Conservation (phyloP, 2,888 invertebrate genomes). For the Acronicta leporina region DNA sequence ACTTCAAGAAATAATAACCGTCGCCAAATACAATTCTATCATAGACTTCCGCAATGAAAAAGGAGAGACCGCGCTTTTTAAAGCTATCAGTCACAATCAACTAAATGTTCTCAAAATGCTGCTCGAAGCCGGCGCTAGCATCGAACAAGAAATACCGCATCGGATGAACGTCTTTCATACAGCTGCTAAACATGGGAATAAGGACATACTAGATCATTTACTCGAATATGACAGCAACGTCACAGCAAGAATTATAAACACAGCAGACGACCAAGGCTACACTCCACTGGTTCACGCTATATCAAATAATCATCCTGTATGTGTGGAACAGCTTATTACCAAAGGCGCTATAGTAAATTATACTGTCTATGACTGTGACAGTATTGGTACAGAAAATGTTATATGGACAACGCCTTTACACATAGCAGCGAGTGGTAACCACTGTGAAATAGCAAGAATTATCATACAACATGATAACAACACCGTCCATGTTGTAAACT, state of each 20-base stretch:
- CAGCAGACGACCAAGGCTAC: constrained; percentile 27
- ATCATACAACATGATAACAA: constrained; percentile 69
- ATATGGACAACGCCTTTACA: constrained; percentile 53
- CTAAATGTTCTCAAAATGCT: constrained; percentile 73
- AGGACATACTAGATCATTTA: constrained; percentile 83
- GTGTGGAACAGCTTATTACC: constrained; percentile 65
- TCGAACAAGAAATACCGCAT: constrained; percentile 74
- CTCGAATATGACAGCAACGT: constrained; percentile 74
- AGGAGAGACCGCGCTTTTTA: constrained; percentile 80
- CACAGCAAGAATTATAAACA: constrained; percentile 35
- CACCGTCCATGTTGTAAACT: constrained; percentile 54
- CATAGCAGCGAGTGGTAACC: constrained; percentile 74
- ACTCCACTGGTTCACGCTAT: constrained; percentile 56
- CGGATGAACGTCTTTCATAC: constrained; percentile 79
- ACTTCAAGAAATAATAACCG: constrained; percentile 76
- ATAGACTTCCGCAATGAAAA: constrained; percentile 69
- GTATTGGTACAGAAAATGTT: constrained; percentile 1
- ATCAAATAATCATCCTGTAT: constrained; percentile 53
- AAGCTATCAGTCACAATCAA: constrained; percentile 74
- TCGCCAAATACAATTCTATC: constrained; percentile 56
- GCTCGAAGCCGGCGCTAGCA: constrained; percentile 73
- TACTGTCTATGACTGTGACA: constrained; percentile 37
- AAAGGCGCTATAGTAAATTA: constrained; percentile 51
- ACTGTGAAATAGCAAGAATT: constrained; percentile 65
- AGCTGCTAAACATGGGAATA: constrained; percentile 75